Base-by-base conservation (phyloP, 2,797 vertebrate species). In the Syngnathus acus region DNA sequence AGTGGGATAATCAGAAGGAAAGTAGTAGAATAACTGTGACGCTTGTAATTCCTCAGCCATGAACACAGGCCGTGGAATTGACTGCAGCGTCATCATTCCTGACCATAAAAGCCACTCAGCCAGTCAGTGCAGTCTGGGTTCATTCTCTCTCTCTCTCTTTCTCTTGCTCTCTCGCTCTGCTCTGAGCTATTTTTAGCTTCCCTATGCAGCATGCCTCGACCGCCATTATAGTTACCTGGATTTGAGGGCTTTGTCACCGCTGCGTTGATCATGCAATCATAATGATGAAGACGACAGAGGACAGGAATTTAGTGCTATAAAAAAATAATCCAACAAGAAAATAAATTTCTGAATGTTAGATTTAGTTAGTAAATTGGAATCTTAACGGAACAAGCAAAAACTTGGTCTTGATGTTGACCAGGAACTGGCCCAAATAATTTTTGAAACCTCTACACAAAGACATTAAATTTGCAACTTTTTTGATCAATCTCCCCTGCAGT, bases 21-120 rank as follows among this genome's bases (percentile, higher is more conserved):
- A 78, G 69, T 38, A 45, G 57, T 45, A 43, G 74, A 65, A 62
- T 54, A 19, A 66, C 68, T 51, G 66, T 61, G 70, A 73, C 64
- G 67, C 82, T 69, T 66, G 59, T 65, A 69, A 72, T 77, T 74
- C 68, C 48, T 82, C 74, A 75, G 72, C 78, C 66, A 65, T 73
- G 71, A 79, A 74, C 66, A 55, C 63, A 50, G 72, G 67, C 78
- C 69, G 59, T 69, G 64, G 75, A 83, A 81, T 76, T 78, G 73
- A 84, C 79, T 86, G 85, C 86, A 75, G 76, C 64, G 78, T 87
- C 87, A 89, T 87, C 85, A 86, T 86, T 87, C 75, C 81, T 79
- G 81, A 75, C 76, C 80, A 83, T 85, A 85, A 86, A 89, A 86
- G 81, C 83, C 72, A 70, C 78, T 86, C 84, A 82, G 81, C 86